phyloP scores from a whole-genome alignment of 1,140 invertebrate species.

The Heliothis subflexa region DNA sequence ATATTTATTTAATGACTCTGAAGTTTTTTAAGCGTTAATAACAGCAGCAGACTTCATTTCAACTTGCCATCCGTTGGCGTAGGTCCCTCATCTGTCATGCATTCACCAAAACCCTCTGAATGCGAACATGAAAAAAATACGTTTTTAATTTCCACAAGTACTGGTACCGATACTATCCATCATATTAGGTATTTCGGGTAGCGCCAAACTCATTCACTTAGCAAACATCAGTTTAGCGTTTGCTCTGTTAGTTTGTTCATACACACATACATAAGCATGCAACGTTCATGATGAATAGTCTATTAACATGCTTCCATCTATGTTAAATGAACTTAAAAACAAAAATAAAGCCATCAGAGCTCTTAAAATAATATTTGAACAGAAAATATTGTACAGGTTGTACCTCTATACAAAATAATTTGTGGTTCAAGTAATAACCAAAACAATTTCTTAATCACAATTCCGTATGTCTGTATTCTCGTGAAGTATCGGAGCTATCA shows the following conservation, averaged over 20 bases:
- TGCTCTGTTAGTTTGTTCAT: slow-evolving; percentile 7
- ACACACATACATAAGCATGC: slow-evolving; percentile 14
- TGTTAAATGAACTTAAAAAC: slow-evolving; percentile 9
- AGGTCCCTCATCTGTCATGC: too few relatives aligned
- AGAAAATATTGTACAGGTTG: too few relatives aligned
- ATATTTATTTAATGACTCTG: too few relatives aligned
- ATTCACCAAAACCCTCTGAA: neutral
- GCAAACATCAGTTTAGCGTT: slow-evolving; percentile 19
- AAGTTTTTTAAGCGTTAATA: too few relatives aligned
- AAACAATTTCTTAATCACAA: too few relatives aligned
- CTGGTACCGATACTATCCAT: neutral
- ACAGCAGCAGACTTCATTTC: too few relatives aligned
- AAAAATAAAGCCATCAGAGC: neutral
- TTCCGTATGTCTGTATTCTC: neutral
- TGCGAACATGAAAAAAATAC: slow-evolving; percentile 2
- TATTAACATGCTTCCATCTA: slow-evolving; percentile 22
- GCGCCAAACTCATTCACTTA: slow-evolving; percentile 32
- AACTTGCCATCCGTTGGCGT: neutral
- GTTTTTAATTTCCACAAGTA: slow-evolving; percentile 18
- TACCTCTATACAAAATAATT: too few relatives aligned
- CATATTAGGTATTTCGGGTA: slow-evolving; percentile 12
- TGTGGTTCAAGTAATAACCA: too few relatives aligned
- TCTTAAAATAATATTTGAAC: too few relatives aligned
- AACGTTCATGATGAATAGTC: slow-evolving; percentile 6
- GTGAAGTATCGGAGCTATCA: neutral